Conservation (phyloP, 1,140 invertebrate species). For the Tachypleus tridentatus region DNA sequence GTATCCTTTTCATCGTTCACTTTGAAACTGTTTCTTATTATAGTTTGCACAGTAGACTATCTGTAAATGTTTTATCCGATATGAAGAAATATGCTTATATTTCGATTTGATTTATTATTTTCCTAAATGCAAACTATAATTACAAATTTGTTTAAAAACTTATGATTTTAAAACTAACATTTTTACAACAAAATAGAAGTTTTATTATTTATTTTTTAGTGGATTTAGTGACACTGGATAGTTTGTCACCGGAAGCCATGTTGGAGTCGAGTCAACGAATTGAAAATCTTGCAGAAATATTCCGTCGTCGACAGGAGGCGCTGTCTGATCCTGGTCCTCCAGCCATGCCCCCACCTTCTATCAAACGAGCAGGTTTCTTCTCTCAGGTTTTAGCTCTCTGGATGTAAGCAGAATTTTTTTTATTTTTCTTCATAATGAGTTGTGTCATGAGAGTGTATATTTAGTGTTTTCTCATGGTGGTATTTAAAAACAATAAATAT, state of each 20-base stretch:
- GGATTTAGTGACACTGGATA: slow-evolving; percentile 83
- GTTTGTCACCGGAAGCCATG: slow-evolving; percentile 82
- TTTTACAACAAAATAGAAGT: slow-evolving; percentile 3
- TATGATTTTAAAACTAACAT: background rate
- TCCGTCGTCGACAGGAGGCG: slow-evolving; percentile 46
- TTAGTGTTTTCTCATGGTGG: too few species aligned
- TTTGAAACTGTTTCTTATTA: too few species aligned
- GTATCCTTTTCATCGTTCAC: too few species aligned
- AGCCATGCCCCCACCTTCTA: slow-evolving; percentile 51
- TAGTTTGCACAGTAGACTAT: too few species aligned
- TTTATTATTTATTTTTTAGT: slow-evolving; percentile 44
- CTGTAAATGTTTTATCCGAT: too few species aligned
- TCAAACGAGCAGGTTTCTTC: slow-evolving; percentile 45
- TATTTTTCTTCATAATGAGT: background rate
- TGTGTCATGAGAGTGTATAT: too few species aligned
- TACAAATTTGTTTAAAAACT: too few species aligned
- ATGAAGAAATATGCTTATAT: too few species aligned
- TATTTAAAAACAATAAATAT: background rate
- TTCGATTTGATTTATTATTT: too few species aligned
- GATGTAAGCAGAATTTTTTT: slow-evolving; percentile 43
- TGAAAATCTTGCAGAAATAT: slow-evolving; percentile 73
- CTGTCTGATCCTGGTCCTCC: slow-evolving; percentile 64
- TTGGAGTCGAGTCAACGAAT: slow-evolving; percentile 85
- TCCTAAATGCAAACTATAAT: too few species aligned
- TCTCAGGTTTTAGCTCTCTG: slow-evolving; percentile 55